Evolutionary conservation across 2,797 vertebrate genomes (phyloP).

Genomic region (Dendrocincla fuliginosa): DNA sequence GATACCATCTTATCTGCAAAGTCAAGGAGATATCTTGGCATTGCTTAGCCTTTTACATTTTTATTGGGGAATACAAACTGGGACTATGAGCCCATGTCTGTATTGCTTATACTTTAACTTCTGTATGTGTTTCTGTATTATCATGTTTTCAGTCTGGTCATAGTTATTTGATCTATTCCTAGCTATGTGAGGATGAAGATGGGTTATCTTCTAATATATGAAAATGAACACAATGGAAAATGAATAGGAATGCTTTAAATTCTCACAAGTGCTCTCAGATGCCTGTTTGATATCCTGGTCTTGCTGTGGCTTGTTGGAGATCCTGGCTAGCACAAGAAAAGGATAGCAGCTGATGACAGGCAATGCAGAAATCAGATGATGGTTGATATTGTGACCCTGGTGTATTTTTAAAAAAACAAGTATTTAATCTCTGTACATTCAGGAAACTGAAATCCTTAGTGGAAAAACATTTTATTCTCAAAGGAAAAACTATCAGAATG

Average conservation of each 20-base stretch:
- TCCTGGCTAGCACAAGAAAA: background rate
- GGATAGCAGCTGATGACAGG: background rate
- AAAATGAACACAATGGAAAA: background rate
- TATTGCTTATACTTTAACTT: too few species aligned
- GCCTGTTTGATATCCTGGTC: background rate
- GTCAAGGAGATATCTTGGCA: too few species aligned
- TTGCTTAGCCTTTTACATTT: too few species aligned
- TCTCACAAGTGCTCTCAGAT: background rate
- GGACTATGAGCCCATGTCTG: too few species aligned
- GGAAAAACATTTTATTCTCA: background rate
- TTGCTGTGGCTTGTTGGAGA: background rate
- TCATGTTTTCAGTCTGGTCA: too few species aligned
- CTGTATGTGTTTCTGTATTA: too few species aligned
- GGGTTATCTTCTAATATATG: background rate
- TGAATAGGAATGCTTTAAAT: background rate
- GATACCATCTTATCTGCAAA: too few species aligned
- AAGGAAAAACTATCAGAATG: background rate
- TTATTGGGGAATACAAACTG: too few species aligned
- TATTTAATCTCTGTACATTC: background rate
- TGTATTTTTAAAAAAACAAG: background rate
- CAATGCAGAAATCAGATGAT: background rate
- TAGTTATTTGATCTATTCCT: too few species aligned
- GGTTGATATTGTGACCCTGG: background rate
- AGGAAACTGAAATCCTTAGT: background rate
- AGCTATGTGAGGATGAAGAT: background rate